Evolutionary conservation across 1,140 invertebrate genomes (phyloP), one percentile per base, ranked within the genome.

Genomic region (Dufourea novaeangliae): DNA sequence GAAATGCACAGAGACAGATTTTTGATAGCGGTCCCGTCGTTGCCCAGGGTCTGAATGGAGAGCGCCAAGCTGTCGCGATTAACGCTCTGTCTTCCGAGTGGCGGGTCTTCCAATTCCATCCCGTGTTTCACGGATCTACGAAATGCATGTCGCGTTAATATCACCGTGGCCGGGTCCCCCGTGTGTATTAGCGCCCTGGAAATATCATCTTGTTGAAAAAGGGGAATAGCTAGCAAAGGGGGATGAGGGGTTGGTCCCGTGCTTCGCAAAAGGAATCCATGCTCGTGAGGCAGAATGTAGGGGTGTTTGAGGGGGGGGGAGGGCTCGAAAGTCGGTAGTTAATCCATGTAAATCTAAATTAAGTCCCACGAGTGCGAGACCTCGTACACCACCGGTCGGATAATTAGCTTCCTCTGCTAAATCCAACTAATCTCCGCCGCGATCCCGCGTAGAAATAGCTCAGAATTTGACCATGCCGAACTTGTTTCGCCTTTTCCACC

Each of bases 311-410:
- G 6, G 7, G 2, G 25, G 3, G 12, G n/a, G 37, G 10, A 29
- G 8, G 56, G 68, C 29, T 56, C 66, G 59, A 66, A 71, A 71
- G 59, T 71, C 44, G 68, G 29, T 41, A 70, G 75, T 78, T 56
- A 72, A 73, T 73, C 57, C 57, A 78, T 72, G 61, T 78, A 78
- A 72, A 64, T 76, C 73, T 76, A 76, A 76, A 76, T 76, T 76
- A 76, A 76, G 73, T 76, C 73, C 64, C 54, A 41, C 73, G 73
- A 68, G 73, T 66, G 52, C 71, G 62, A 56, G 62, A 17, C 20
- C 73, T 50, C 54, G 73, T 76, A 67, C 56, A 59, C 73, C 73
- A 22, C 54, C 27, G 64, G 54, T 25, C 46, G 66, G 66, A 76
- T 76, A 76, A 76, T 76, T 76, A 76, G 73, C 73, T 76, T 76